Evolutionary conservation across 1,140 invertebrate species (phyloP), one percentile per base, ranked within the genome.

Genomic region (Battus philenor): DNA sequence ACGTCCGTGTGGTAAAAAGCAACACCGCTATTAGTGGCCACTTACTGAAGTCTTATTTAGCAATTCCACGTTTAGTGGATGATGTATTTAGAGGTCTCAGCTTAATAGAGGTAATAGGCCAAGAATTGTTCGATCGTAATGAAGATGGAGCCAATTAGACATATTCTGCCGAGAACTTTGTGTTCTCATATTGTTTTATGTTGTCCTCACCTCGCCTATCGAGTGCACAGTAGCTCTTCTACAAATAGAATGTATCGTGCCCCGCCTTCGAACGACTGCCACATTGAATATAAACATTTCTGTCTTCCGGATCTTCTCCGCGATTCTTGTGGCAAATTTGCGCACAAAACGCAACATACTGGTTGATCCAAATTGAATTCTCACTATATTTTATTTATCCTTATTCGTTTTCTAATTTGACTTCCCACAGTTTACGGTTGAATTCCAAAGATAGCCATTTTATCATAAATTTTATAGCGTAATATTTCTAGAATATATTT

Each of bases 191-290:
- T 27, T 39, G 8, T 11, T 18, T 29, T 16, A 15, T 26, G 17
- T 27, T 17, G 47, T 13, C 44, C 68, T 77, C 58, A 82, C 78
- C 78, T 78, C 69, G 9, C 65, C 64, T 41, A 77, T 55, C 16
- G 71, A 75, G 48, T 78, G 65, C 30, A 76, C 46, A 2, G 70
- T 76, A n/a, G 67, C 54, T 30, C 74, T 58, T 22, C 70, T 49
- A 29, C 62, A 66, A 38, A 66, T 63, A 2, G 73, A 71, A 47
- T 62, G 59, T 44, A 72, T 48, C 39, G 64, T 59, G 44, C 54
- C 57, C 15, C 60, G 15, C 10, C 66, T 61, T n/a, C 54, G 22
- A 6, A 17, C 59, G 18, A 75, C 38, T 8, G 59, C 63, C 26
- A 64, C 54, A 12, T 70, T 75, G 20, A 78, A 66, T 9, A 70